Percentiles rank a stretch among this genome's conserved stretches.
Conservation (phyloP, 2,113 vertebrate species). For the Proterorhinus semilunaris region DNA sequence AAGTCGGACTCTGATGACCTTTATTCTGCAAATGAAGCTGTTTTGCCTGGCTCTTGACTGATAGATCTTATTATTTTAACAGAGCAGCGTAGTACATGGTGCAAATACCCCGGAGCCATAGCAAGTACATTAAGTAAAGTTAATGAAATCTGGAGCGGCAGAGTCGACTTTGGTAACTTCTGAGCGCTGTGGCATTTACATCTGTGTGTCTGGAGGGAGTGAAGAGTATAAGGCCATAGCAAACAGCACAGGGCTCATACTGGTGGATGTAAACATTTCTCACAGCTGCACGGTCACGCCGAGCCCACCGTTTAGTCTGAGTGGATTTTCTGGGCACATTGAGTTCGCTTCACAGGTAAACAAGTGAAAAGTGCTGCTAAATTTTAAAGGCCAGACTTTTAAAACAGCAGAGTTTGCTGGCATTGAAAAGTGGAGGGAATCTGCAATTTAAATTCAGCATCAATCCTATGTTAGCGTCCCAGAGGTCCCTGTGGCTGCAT, state of each 20-base stretch:
- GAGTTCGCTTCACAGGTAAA: slow-evolving; percentile 30
- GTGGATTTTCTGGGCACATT: slow-evolving; percentile 5
- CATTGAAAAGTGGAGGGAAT: slow-evolving; percentile 51
- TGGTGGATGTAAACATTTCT: slow-evolving; percentile 19
- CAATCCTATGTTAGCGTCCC: slow-evolving; percentile 50
- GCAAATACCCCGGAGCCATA: slow-evolving; percentile 73
- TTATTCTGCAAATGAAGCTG: slow-evolving; percentile 80
- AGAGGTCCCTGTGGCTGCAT: slow-evolving; percentile 61
- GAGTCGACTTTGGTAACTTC: slow-evolving; percentile 62
- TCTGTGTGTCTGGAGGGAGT: slow-evolving; percentile 31
- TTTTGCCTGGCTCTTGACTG: slow-evolving; percentile 69
- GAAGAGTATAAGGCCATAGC: slow-evolving; percentile 17
- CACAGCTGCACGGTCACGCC: neutral
- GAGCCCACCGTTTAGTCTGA: neutral
- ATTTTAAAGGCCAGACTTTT: slow-evolving; percentile 35
- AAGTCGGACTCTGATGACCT: slow-evolving; percentile 74
- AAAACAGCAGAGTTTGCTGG: slow-evolving; percentile 36
- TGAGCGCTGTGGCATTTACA: slow-evolving; percentile 70
- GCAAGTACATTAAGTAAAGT: slow-evolving; percentile 74
- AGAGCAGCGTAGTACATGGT: slow-evolving; percentile 71
- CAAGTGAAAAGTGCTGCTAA: slow-evolving; percentile 53
- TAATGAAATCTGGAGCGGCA: slow-evolving; percentile 74
- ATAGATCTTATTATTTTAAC: slow-evolving; percentile 80
- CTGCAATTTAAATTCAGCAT: slow-evolving; percentile 68
- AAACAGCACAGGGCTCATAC: slow-evolving; percentile 14